phyloP scores from a whole-genome alignment of 2,888 invertebrate genomes.

The Ischnus inquisitorius region DNA sequence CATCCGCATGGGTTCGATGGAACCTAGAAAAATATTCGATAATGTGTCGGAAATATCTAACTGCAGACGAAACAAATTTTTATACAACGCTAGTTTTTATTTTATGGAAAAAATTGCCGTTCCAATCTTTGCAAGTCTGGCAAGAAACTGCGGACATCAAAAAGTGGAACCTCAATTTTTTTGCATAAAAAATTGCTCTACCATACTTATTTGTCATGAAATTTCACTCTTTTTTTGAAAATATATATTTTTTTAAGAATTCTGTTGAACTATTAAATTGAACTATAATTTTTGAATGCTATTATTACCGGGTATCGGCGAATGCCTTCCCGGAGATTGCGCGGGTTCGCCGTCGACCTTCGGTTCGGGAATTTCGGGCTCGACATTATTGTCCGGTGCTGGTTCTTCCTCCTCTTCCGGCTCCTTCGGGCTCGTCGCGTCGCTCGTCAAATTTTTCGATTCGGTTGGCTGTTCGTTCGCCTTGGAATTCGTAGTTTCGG shows the following conservation, averaged over 20 bases:
- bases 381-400: conserved; percentile 61
- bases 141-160: neutral
- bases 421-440: conserved; percentile 64
- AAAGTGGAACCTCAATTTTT: neutral
- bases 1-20: conserved; percentile 86
- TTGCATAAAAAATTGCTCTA: too few species aligned
- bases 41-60: too few species aligned
- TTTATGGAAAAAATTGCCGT: too few species aligned
- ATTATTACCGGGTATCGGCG: conserved; percentile 61
- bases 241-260: too few species aligned
- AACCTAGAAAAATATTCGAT: conserved; percentile 66
- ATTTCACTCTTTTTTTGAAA: too few species aligned
- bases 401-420: conserved; percentile 61
- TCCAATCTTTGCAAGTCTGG: neutral
- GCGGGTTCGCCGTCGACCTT: conserved; percentile 65
- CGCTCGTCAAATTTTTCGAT: conserved; percentile 53
- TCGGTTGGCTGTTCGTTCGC: conserved; percentile 59
- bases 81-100: neutral
- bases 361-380: conserved; percentile 72
- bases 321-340: conserved; percentile 58
- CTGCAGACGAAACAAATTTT: neutral
- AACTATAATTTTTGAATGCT: neutral
- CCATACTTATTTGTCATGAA: neutral
- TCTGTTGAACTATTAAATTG: too few species aligned
- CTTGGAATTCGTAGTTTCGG: conserved; percentile 64